phyloP scores from a whole-genome alignment of 1,140 invertebrate species.

The Drosophila ambigua region DNA sequence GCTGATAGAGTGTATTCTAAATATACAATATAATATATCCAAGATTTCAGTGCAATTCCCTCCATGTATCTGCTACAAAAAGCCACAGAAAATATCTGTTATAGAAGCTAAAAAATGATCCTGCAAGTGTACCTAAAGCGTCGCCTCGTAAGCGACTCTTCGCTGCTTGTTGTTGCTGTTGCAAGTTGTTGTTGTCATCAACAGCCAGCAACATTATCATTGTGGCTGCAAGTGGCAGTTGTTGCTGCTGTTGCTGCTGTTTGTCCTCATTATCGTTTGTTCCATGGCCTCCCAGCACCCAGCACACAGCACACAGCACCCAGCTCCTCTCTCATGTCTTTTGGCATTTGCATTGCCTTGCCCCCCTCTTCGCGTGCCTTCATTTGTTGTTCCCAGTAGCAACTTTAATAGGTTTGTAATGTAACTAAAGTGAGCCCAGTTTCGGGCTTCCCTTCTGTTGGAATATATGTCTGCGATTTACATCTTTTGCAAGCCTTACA shows the following conservation, averaged over 20 bases:
- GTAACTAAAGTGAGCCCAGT: constrained; percentile 50
- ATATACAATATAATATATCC: too few species aligned
- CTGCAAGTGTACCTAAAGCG: too few species aligned
- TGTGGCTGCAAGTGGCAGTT: constrained; percentile 67
- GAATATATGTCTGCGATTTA: constrained; percentile 34
- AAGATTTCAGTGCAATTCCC: background rate
- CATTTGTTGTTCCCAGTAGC: constrained; percentile 51
- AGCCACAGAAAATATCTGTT: too few species aligned
- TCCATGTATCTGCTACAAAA: constrained; percentile 4
- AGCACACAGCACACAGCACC: background rate
- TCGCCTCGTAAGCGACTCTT: too few species aligned
- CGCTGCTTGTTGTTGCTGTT: constrained; percentile 12
- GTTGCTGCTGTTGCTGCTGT: constrained; percentile 57
- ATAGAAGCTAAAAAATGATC: too few species aligned
- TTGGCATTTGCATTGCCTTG: constrained; percentile 66
- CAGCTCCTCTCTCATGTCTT: constrained; percentile 62
- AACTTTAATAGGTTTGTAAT: constrained; percentile 78
- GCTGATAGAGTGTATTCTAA: too few species aligned
- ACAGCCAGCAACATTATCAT: constrained; percentile 74
- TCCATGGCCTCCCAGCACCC: constrained; percentile 39
- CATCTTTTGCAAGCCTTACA: constrained; percentile 32
- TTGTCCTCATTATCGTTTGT: constrained; percentile 79
- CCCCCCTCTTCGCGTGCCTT: constrained; percentile 1
- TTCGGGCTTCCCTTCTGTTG: constrained; percentile 8
- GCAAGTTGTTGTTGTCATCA: constrained; percentile 66